Percentiles rank a stretch among this genome's conserved stretches.
Conservation (phyloP, 2,888 invertebrate genomes). For the Phortica magna region DNA sequence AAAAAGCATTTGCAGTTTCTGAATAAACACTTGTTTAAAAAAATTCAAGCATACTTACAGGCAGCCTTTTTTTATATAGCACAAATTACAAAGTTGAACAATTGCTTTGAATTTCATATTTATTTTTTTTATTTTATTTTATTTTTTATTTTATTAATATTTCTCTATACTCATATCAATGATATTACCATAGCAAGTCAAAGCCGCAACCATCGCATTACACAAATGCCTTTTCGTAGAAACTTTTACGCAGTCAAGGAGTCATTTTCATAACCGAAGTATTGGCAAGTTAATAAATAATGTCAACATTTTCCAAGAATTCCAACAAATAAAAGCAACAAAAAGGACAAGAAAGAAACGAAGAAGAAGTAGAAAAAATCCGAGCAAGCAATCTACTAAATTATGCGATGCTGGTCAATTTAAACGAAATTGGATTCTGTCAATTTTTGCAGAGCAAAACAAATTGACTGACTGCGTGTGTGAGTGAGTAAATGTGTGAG, state of each 20-base stretch:
- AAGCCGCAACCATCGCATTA: too few species aligned
- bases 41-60: too few species aligned
- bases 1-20: too few species aligned
- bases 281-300: conserved; percentile 64
- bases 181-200: too few species aligned
- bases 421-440: conserved; percentile 71
- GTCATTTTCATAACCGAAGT: conserved; percentile 12
- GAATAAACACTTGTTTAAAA: too few species aligned
- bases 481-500: not conserved
- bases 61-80: too few species aligned
- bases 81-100: too few species aligned
- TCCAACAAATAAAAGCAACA: conserved; percentile 44
- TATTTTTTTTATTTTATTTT: too few species aligned
- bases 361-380: conserved; percentile 8
- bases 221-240: not conserved
- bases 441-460: conserved; percentile 19
- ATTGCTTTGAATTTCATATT: too few species aligned
- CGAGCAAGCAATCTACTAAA: conserved; percentile 29
- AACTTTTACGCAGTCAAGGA: not conserved
- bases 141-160: too few species aligned
- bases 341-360: not conserved
- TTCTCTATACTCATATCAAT: too few species aligned
- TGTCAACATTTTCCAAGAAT: conserved; percentile 63
- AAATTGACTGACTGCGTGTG: not conserved
- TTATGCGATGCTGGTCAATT: conserved; percentile 72